Evolutionary conservation across 2,888 invertebrate genomes (phyloP), one percentile per base, ranked within the genome.

Genomic region (Synanthedon myopaeformis): DNA sequence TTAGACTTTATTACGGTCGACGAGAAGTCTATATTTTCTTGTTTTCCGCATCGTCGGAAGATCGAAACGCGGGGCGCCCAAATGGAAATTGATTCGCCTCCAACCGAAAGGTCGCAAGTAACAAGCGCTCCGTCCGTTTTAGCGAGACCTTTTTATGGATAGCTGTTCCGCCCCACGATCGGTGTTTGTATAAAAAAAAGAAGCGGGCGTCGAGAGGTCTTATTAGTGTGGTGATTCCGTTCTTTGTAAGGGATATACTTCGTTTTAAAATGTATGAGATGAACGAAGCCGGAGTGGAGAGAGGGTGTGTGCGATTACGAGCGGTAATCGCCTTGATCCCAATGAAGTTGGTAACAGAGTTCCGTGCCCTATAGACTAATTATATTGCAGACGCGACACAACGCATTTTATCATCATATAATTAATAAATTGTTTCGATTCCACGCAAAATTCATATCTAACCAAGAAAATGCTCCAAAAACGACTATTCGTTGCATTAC

Each of bases 261-360:
- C 72, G 64, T 68, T 76, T 70, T 70, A 65, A 45, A 14, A 14
- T 45, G 45, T 45, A 14, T 45, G 72, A 62, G 61, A 62, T 62
- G 64, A 70, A 69, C 60, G 69, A 72, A 72, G 67, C 66, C 68
- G 70, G 71, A 78, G 79, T 69, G 76, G 74, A 72, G 74, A 72
- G 78, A 72, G 79, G 79, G 79, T 74, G 74, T 74, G 74, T 74
- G 68, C 80, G 79, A 81, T 82, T 81, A 79, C 79, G 69, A 70
- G 70, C 73, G 72, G 83, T 83, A 82, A 84, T 85, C 82, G 80
- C 72, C 79, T 75, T 81, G 82, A 82, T 82, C 81, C 79, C 82
- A 66, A 79, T 80, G 80, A 82, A 80, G 82, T 80, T 78, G 75
- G 76, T 72, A 79, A 79, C 80, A 69, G 75, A 76, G 74, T 76